Conservation (phyloP, 2,888 invertebrate genomes). For the Caenorhabditis sp. region DNA sequence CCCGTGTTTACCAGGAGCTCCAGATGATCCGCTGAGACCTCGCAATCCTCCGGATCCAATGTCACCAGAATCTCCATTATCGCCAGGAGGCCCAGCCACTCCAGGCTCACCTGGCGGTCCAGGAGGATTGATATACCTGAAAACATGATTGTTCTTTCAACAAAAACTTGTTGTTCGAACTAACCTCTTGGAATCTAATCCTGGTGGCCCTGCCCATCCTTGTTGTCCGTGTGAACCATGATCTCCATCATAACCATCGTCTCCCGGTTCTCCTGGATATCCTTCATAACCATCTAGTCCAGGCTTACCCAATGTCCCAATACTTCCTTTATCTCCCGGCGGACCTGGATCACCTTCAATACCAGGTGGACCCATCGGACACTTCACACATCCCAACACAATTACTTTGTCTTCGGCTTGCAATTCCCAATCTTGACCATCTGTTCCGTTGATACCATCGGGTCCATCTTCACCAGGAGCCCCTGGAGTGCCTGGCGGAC, state of each 20-base stretch:
- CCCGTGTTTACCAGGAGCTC: constrained; percentile 28
- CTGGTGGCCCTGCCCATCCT: constrained; percentile 26
- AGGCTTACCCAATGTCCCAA: constrained; percentile 16
- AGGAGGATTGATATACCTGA: constrained; percentile 6
- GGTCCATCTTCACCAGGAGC: constrained; percentile 66
- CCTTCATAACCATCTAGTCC: constrained; percentile 39
- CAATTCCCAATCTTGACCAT: constrained; percentile 42
- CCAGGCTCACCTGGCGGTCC: constrained; percentile 19
- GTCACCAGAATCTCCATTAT: constrained; percentile 8
- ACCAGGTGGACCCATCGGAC: constrained; percentile 31
- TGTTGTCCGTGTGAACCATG: constrained; percentile 23
- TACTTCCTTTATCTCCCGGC: constrained; percentile 27
- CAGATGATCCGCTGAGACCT: constrained; percentile 18
- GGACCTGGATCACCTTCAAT: constrained; percentile 37
- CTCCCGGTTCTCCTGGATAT: constrained; percentile 22
- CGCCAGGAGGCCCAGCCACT: constrained; percentile 10
- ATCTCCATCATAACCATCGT: constrained; percentile 18
- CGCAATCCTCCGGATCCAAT: constrained; percentile 3
- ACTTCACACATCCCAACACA: constrained; percentile 29
- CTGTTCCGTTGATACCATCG: constrained; percentile 60
- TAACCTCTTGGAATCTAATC: constrained; percentile 16
- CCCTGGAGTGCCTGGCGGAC: constrained; percentile 57
- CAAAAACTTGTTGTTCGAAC: background rate
- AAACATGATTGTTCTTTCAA: background rate
- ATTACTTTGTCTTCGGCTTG: constrained; percentile 21